These are phyloP conservation scores for Schizopygopsis malacanthus DNA, from an alignment of 2,797 vertebrate genomes.

Conservation along the genomic window DNA sequence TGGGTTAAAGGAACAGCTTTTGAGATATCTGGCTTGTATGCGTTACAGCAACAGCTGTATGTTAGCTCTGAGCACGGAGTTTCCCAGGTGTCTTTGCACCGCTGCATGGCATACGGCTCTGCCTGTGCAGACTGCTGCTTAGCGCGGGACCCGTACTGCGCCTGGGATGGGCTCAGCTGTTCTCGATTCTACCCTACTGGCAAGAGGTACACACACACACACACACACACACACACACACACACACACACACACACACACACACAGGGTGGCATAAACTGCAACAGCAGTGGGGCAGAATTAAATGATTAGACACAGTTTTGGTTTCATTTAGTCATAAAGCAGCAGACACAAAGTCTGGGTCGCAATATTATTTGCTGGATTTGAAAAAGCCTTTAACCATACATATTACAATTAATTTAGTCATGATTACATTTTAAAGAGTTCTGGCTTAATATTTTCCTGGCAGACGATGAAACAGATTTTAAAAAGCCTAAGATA, in stretches of 20 bases:
- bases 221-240: slow-evolving; percentile 42
- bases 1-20: slow-evolving; percentile 70
- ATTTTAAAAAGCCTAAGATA: background rate
- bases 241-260: slow-evolving; percentile 27
- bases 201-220: slow-evolving; percentile 82
- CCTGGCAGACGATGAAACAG: background rate
- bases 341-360: slow-evolving; percentile 14
- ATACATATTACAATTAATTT: background rate
- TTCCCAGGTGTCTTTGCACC: slow-evolving; percentile 94
- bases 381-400: background rate
- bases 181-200: slow-evolving; percentile 95
- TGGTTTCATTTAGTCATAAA: slow-evolving; percentile 20
- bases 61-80: slow-evolving; percentile 93
- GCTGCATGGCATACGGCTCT: slow-evolving; percentile 91
- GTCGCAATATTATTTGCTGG: background rate
- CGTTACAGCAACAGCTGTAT: slow-evolving; percentile 94
- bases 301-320: slow-evolving; percentile 4
- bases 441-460: background rate
- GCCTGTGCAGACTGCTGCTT: slow-evolving; percentile 98
- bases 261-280: slow-evolving; percentile 19
- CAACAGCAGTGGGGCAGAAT: background rate
- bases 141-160: slow-evolving; percentile 94
- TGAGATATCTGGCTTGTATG: slow-evolving; percentile 74
- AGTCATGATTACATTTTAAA: slow-evolving; percentile 8
- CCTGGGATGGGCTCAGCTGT: slow-evolving; percentile 95